Evolutionary conservation across 2,797 vertebrate species (phyloP).

Genomic region (Channallabes apus): DNA sequence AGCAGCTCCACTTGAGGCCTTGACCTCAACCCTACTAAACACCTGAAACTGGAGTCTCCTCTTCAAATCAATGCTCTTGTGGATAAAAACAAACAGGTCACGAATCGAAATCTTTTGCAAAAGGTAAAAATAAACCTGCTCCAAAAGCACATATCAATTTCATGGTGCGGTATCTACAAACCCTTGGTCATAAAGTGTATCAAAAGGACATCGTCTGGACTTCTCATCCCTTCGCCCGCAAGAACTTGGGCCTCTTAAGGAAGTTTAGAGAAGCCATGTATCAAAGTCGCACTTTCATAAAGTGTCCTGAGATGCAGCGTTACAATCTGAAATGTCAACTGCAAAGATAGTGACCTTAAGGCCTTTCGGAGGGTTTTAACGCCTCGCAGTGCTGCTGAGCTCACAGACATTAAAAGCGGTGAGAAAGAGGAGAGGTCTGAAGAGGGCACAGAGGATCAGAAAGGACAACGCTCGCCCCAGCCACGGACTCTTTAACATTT

Average conservation of each 20-base stretch:
- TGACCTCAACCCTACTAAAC: neutral
- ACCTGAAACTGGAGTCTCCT: neutral
- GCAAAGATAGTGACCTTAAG: neutral
- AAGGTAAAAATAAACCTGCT: too few relatives aligned
- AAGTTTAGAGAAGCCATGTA: neutral
- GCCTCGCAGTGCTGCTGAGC: neutral
- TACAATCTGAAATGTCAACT: neutral
- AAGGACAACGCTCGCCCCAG: neutral
- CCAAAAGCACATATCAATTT: neutral
- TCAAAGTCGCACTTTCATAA: neutral
- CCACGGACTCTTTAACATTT: neutral
- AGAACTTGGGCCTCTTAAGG: neutral
- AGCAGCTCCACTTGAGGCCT: neutral
- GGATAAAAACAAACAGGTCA: too few relatives aligned
- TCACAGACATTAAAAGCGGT: neutral
- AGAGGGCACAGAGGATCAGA: constrained; percentile 5
- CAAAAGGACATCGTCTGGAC: neutral
- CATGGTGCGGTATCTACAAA: neutral
- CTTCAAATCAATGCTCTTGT: neutral
- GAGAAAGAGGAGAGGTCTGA: neutral
- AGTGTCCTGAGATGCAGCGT: neutral
- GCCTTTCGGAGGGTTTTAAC: neutral
- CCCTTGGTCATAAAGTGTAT: neutral
- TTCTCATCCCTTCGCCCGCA: neutral
- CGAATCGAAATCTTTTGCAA: too few relatives aligned